Percentiles rank a stretch among this genome's conserved stretches.
Conservation (phyloP, 2,113 vertebrate species). For the Muscicapa adusta region DNA sequence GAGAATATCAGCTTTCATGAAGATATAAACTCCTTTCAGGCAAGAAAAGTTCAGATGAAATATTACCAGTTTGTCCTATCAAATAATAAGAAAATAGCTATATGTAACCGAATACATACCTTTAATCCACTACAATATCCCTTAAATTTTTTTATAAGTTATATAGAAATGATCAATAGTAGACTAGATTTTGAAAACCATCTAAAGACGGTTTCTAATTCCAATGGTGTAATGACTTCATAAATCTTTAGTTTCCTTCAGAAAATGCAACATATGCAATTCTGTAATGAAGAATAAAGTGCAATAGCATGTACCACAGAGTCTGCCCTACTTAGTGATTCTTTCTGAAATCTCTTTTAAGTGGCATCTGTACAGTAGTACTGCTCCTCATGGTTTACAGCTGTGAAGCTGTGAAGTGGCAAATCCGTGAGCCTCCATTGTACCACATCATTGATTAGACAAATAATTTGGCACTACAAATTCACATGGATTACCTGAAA, state of each 20-base stretch:
- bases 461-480: background rate
- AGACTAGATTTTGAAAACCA: background rate
- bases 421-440: background rate
- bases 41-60: background rate
- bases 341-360: background rate
- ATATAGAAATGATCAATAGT: background rate
- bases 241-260: background rate
- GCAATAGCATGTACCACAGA: background rate
- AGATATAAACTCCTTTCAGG: background rate
- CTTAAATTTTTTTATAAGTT: background rate
- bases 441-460: background rate
- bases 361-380: background rate
- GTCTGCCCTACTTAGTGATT: background rate
- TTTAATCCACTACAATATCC: background rate
- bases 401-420: background rate
- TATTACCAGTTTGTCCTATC: background rate
- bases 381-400: background rate
- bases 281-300: background rate
- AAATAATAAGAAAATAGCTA: background rate
- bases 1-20: background rate
- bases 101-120: background rate
- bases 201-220: background rate
- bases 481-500: background rate
- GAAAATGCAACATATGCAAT: background rate
- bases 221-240: background rate